A percentile compares a stretch with the other conserved stretches of the same genome.
These are phyloP conservation scores for Irena cyanogastra DNA, from an alignment of 2,113 vertebrate genomes.

Conservation along the genomic window DNA sequence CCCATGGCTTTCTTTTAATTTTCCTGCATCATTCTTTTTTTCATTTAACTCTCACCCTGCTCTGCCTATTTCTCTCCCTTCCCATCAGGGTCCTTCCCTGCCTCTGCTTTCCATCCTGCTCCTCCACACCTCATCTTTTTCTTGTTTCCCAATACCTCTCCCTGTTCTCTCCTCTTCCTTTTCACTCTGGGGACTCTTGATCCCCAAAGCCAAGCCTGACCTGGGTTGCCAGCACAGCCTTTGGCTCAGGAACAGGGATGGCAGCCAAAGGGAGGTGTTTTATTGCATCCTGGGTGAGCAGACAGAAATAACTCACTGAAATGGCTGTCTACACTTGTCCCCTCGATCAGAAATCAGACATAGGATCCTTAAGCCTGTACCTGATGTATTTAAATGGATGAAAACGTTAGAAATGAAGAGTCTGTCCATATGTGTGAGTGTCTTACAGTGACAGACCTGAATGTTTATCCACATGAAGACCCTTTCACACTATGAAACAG, in stretches of 20 bases:
- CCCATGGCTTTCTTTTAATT: not conserved
- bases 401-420: not conserved
- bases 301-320: not conserved
- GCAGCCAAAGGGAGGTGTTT: not conserved
- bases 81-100: not conserved
- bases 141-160: not conserved
- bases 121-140: not conserved
- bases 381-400: not conserved
- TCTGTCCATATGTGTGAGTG: not conserved
- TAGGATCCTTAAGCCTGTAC: not conserved
- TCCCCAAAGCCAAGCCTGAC: not conserved
- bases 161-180: not conserved
- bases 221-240: not conserved
- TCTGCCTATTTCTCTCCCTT: not conserved
- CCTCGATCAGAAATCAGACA: not conserved
- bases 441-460: constrained; percentile 12
- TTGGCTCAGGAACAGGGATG: not conserved
- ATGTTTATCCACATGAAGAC: constrained; percentile 18
- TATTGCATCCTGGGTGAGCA: not conserved
- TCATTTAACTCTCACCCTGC: not conserved
- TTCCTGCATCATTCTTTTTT: not conserved
- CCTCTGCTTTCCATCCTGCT: not conserved
- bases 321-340: not conserved
- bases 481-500: not conserved
- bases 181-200: rapidly evolving